Conservation (phyloP, 2,888 invertebrate species). For the Melinaea marsaeus region DNA sequence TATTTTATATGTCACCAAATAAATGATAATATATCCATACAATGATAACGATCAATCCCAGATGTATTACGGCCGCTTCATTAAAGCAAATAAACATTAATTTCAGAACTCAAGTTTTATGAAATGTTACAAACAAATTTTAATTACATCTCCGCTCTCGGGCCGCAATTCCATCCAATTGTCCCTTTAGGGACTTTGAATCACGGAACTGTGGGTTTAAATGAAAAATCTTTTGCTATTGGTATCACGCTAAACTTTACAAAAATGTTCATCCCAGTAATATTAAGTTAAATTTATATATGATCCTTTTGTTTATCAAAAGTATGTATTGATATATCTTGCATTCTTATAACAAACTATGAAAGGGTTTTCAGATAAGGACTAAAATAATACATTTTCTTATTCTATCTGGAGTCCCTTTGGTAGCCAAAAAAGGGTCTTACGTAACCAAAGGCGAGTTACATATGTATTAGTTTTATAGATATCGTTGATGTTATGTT, state of each 20-base stretch:
- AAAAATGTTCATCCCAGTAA: not conserved
- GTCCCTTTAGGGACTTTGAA: constrained; percentile 3
- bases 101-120: too few species aligned
- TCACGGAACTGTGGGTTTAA: not conserved
- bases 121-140: not conserved
- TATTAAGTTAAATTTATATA: not conserved
- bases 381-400: constrained; percentile 32
- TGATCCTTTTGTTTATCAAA: not conserved
- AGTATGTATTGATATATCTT: not conserved
- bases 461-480: constrained; percentile 17
- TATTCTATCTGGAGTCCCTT: constrained; percentile 26
- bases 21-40: too few species aligned
- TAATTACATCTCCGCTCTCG: not conserved
- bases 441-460: constrained; percentile 14
- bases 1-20: too few species aligned
- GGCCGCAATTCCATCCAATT: not conserved
- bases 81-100: too few species aligned
- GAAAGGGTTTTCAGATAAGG: constrained; percentile 26
- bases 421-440: constrained; percentile 28
- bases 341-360: constrained; percentile 10
- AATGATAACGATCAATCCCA: too few species aligned
- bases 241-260: not conserved
- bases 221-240: not conserved
- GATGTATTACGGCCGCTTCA: too few species aligned
- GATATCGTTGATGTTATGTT: not conserved